These are phyloP conservation scores for Lycocerus yunnanus DNA, from an alignment of 2,888 invertebrate genomes.

Conservation along the genomic window DNA sequence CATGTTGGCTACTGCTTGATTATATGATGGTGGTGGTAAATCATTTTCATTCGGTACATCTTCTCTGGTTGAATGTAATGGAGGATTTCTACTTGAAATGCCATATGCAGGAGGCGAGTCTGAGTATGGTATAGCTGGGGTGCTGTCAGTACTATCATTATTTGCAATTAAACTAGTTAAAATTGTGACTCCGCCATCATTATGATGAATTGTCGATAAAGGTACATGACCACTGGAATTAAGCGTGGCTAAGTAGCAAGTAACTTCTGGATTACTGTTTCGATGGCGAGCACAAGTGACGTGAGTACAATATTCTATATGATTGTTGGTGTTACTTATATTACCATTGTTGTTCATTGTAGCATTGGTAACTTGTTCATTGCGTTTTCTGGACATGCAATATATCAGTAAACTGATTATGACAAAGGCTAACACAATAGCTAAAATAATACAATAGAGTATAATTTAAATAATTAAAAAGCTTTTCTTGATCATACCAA, in stretches of 20 bases:
- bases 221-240: neutral
- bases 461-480: neutral
- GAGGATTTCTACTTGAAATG: neutral
- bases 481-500: neutral
- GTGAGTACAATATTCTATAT: neutral
- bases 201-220: neutral
- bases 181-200: neutral
- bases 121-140: neutral
- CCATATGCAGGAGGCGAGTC: neutral
- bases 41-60: neutral
- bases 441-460: neutral
- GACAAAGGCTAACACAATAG: neutral
- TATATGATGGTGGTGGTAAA: neutral
- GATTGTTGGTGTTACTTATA: neutral
- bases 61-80: neutral
- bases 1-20: neutral
- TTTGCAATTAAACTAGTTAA: neutral
- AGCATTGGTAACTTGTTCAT: neutral
- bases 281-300: neutral
- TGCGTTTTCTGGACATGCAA: neutral
- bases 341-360: neutral
- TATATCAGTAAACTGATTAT: neutral
- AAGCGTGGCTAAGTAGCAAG: neutral
- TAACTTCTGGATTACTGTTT: neutral
- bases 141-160: neutral